Base-by-base conservation (phyloP, 2,888 invertebrate species). In the Megaustenia siamemsis region DNA sequence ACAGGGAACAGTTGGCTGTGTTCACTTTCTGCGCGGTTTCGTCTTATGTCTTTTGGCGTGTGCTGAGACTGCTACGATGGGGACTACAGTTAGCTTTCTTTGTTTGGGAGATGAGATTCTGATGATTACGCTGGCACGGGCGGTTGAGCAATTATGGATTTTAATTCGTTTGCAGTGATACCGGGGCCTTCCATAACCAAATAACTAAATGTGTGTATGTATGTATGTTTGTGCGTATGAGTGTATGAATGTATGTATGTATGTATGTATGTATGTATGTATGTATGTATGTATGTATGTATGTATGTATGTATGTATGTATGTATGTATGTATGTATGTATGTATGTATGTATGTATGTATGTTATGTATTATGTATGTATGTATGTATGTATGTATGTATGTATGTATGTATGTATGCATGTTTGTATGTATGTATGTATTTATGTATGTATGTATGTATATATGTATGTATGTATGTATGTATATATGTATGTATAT, bases 181-280 rank as follows among this genome's bases (percentile, higher is more conserved):
- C n/a, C n/a, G n/a, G n/a, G n/a, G n/a, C n/a, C n/a, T 24, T 28
- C 28, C 6, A 18, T 15, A 5, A 63, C 63, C 28, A 6, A 15
- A n/a, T 28, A 35, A 32, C 40, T 73, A 18, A 43, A 73, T 73
- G n/a, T 73, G 53, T 76, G 4, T 76, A 53, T 76, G n/a, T 76
- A 76, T 76, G n/a, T 76, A 76, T 76, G n/a, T 76, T 53, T 76
- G n/a, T 76, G 53, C 53, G n/a, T 76, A 76, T 76, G n/a, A 53
- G 53, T 76, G n/a, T 76, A 76, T 76, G 12, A 53, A 76, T 76
- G 12, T 76, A 76, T 76, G 12, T 76, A 76, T 76, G 12, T 76
- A 76, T 76, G 12, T 76, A 76, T 76, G 12, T 76, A 76, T 76
- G 12, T 76, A 76, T 76, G 12, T 76, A 76, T 76, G 12, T 76